Base-by-base conservation (phyloP, 2,797 vertebrate species). In the Chelon auratus region DNA sequence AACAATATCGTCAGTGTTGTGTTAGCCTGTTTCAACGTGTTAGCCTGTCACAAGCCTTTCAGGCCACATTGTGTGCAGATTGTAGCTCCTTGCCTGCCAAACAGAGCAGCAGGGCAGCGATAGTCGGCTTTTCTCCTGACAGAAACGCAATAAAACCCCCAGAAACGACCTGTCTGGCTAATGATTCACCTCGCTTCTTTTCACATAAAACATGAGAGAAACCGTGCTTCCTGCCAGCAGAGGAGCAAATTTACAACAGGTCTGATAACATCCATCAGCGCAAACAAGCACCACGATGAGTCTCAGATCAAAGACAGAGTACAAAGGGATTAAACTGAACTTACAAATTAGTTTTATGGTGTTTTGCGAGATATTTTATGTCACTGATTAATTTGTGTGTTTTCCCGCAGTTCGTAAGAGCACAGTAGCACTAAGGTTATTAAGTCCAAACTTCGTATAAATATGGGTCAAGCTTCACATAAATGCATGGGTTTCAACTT, bases 181-280 rank as follows among this genome's bases (percentile, higher is more conserved):
- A 83, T 83, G 80, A 87, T 73, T 86, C 67, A 76, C 65, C 50
- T 42, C 47, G 53, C 18, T 42, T 62, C 37, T 77, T 26, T 69
- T 64, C 61, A 58, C 43, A 22, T 69, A 76, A 68, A 76, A 64
- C 58, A 56, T 1, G 26, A 79, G 30, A 39, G 63, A 45, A 78
- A 62, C 47, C 5, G 42, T 3, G 17, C 42, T 43, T 43, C 24
- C 55, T 39, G 48, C 54, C 55, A 45, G 53, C 61, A 50, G 48
- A 63, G 9, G 14, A 50, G 64, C 37, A 13, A 17, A 65, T 71
- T 66, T 79, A 54, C 61, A 62, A 33, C 61, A 20, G n/a, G 58
- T 62, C 61, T 26, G 55, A 37, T 6, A 37, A 9, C 62, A 60
- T 62, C 30, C 55, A 43, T 68, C 68, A 68, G 40, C 37, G 30